Evolutionary conservation across 2,797 vertebrate species (phyloP).

Genomic region (Pipistrellus pipistrellus): DNA sequence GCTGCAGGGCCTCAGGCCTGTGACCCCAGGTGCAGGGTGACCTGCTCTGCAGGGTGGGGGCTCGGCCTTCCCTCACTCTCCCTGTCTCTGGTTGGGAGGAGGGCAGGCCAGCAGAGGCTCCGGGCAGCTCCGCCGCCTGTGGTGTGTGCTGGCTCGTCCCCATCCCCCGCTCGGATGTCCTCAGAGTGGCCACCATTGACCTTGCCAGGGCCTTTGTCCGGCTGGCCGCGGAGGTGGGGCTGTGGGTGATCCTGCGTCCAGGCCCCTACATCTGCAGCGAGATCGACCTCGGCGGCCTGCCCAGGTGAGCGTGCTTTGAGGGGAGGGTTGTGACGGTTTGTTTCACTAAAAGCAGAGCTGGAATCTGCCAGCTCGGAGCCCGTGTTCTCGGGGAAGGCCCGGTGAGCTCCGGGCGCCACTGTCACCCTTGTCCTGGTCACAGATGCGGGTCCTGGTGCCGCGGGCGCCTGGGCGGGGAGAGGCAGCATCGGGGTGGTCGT

Average conservation of each 20-base stretch:
- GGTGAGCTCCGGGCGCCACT: fast-evolving
- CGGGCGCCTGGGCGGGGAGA: background rate
- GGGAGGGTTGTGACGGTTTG: background rate
- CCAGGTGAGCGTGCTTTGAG: conserved; percentile 90
- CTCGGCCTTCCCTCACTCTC: too few species aligned
- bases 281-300: conserved; percentile 92
- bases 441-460: background rate
- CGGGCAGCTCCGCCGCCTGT: too few species aligned
- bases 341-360: background rate
- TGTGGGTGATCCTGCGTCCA: conserved; percentile 97
- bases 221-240: conserved; percentile 92
- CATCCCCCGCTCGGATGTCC: background rate
- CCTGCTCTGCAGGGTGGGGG: background rate
- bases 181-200: background rate
- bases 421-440: background rate
- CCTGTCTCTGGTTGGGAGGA: background rate
- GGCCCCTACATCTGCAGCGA: conserved; percentile 93
- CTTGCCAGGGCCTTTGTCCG: conserved; percentile 92
- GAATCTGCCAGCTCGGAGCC: background rate
- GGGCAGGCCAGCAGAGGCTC: fast-evolving
- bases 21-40: background rate
- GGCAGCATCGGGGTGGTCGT: fast-evolving
- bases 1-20: background rate
- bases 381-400: fast-evolving
- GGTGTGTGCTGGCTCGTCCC: fast-evolving